Evolutionary conservation across 2,888 invertebrate species (phyloP).

Genomic region (Apotomis betuletana): DNA sequence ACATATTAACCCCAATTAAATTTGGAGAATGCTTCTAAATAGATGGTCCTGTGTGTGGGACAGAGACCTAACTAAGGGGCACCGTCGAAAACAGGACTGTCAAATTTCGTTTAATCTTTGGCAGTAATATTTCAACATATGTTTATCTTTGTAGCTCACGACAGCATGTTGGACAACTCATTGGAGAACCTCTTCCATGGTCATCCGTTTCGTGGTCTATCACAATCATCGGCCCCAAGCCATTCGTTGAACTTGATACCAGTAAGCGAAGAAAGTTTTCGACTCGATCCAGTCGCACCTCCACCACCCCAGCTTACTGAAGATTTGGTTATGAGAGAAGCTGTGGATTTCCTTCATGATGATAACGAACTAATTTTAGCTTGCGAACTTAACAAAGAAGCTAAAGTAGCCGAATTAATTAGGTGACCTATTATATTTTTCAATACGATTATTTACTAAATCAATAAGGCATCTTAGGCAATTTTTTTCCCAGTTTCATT

Average conservation of each 20-base stretch:
- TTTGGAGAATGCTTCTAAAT: too few species aligned
- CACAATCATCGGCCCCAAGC: conserved; percentile 38
- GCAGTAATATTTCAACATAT: too few species aligned
- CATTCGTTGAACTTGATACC: conserved; percentile 12
- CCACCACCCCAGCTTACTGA: background rate
- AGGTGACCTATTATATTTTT: conserved; percentile 50
- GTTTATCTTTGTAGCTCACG: conserved; percentile 28
- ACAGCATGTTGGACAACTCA: conserved; percentile 62
- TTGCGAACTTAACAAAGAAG: conserved; percentile 60
- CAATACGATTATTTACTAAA: background rate
- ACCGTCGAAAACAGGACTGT: too few species aligned
- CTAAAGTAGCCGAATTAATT: conserved; percentile 54
- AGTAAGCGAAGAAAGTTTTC: background rate
- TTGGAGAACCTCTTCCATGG: conserved; percentile 61
- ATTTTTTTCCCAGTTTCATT: background rate
- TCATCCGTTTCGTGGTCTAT: conserved; percentile 27
- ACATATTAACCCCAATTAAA: too few species aligned
- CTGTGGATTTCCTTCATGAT: conserved; percentile 61
- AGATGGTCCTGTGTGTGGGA: too few species aligned
- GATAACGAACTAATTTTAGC: conserved; percentile 67
- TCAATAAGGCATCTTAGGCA: background rate
- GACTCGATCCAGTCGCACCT: background rate
- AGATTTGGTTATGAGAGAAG: conserved; percentile 46
- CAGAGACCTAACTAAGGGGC: too few species aligned
- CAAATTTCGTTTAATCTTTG: too few species aligned